A percentile compares a stretch with the other conserved stretches of the same genome.
Conservation (phyloP, 2,888 invertebrate species). For the Diadegma fenestrale region DNA sequence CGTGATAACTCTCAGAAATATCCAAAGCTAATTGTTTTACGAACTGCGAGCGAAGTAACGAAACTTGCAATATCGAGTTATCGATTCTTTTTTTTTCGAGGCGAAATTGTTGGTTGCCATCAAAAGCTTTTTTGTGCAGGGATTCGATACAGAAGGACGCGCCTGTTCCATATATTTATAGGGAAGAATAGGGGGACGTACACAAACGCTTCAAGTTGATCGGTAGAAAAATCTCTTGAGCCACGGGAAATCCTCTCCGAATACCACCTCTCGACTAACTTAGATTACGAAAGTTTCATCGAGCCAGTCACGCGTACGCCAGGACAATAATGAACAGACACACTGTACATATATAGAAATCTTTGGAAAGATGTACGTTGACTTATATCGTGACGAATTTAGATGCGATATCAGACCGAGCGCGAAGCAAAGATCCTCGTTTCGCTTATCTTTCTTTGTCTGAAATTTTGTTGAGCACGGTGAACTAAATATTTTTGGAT, state of each 20-base stretch:
- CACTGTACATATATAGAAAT: conserved; percentile 32
- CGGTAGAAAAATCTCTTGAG: conserved; percentile 37
- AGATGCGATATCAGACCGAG: neutral
- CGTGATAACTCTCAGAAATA: conserved; percentile 24
- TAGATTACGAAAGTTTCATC: conserved; percentile 65
- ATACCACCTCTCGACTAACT: conserved; percentile 51
- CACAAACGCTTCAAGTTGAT: conserved; percentile 51
- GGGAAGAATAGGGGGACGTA: neutral
- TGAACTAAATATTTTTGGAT: too few species aligned
- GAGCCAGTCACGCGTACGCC: conserved; percentile 50
- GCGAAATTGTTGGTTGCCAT: conserved; percentile 8
- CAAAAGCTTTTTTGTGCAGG: neutral
- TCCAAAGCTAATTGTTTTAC: conserved; percentile 48
- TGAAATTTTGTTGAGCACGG: too few species aligned
- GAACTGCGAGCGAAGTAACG: neutral
- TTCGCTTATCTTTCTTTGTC: too few species aligned
- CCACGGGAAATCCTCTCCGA: conserved; percentile 45
- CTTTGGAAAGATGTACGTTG: neutral
- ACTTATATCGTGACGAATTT: conserved; percentile 12
- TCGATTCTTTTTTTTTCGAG: conserved; percentile 11
- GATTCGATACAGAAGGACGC: neutral
- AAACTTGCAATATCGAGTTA: conserved; percentile 32
- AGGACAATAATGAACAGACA: conserved; percentile 62
- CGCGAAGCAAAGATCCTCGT: neutral
- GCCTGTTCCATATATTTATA: neutral